Evolutionary conservation across 2,888 invertebrate genomes (phyloP).

Genomic region (Lycia hirtaria): DNA sequence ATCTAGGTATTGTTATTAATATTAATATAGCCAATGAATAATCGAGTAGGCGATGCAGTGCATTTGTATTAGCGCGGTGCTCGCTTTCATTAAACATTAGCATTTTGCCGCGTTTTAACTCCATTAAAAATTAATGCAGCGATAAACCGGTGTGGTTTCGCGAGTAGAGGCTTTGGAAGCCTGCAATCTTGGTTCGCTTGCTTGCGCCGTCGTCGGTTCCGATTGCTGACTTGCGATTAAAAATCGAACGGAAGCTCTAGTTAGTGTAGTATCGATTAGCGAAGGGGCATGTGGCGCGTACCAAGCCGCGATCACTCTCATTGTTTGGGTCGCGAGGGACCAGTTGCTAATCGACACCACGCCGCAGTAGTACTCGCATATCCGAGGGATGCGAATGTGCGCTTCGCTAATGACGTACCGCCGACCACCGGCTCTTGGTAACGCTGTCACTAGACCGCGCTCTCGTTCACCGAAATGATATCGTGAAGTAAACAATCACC

Average conservation of each 20-base stretch:
- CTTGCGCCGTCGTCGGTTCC: slow-evolving; percentile 41
- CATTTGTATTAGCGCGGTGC: slow-evolving; percentile 37
- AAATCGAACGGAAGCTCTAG: slow-evolving; percentile 60
- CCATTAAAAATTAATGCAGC: slow-evolving; percentile 44
- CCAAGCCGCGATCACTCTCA: slow-evolving; percentile 81
- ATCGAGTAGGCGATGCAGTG: slow-evolving; percentile 47
- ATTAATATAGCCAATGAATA: slow-evolving; percentile 46
- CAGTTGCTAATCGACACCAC: slow-evolving; percentile 72
- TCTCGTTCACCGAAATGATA: slow-evolving; percentile 23
- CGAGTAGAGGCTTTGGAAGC: slow-evolving; percentile 39
- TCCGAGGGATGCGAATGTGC: slow-evolving; percentile 71
- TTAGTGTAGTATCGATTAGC: slow-evolving; percentile 68
- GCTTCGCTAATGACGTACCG: slow-evolving; percentile 55
- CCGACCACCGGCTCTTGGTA: slow-evolving; percentile 38
- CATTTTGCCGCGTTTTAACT: slow-evolving; percentile 47
- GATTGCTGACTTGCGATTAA: slow-evolving; percentile 55
- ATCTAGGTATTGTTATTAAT: slow-evolving; percentile 49
- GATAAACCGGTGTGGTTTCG: slow-evolving; percentile 28
- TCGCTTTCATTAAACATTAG: slow-evolving; percentile 51
- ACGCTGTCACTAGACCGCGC: slow-evolving; percentile 36
- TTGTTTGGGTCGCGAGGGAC: slow-evolving; percentile 78
- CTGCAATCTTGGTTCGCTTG: slow-evolving; percentile 52
- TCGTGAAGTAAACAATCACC: slow-evolving; percentile 34
- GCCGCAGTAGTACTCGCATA: slow-evolving; percentile 66
- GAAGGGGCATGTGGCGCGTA: slow-evolving; percentile 67